phyloP scores from a whole-genome alignment of 1,140 invertebrate species.

The Harpegnathos saltator region DNA sequence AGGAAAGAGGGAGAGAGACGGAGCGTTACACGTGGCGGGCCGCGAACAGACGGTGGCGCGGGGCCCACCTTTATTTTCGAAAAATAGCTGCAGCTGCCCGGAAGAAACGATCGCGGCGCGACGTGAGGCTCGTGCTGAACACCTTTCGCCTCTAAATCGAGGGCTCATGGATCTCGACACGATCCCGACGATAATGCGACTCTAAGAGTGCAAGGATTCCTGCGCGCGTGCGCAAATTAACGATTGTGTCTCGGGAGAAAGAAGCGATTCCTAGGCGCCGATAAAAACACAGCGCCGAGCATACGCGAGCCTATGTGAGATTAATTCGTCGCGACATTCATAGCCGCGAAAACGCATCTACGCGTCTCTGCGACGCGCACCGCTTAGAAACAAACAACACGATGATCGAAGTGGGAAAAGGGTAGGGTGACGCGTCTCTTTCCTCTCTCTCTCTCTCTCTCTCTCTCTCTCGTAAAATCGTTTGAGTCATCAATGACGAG shows the following conservation, averaged over 20 bases:
- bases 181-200: neutral
- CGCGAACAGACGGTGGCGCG: constrained; percentile 40
- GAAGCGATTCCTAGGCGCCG: no score
- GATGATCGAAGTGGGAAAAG: no score
- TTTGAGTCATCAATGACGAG: neutral
- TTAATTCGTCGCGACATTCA: no score
- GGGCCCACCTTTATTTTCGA: constrained; percentile 61
- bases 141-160: constrained; percentile 61
- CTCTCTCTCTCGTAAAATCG: constrained; percentile 7
- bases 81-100: constrained; percentile 74
- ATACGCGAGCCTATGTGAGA: no score
- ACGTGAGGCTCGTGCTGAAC: constrained; percentile 65
- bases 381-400: no score
- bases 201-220: neutral
- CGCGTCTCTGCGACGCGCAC: no score
- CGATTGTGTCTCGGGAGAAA: no score
- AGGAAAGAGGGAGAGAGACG: neutral
- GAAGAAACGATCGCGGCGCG: constrained; percentile 70
- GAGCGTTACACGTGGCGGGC: constrained; percentile 29
- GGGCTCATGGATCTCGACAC: constrained; percentile 7
- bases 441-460: no score
- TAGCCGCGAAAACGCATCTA: no score
- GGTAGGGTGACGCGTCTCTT: no score
- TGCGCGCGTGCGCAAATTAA: neutral
- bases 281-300: no score